Evolutionary conservation across 2,113 vertebrate genomes (phyloP).

Genomic region (Lamprotornis superbus): DNA sequence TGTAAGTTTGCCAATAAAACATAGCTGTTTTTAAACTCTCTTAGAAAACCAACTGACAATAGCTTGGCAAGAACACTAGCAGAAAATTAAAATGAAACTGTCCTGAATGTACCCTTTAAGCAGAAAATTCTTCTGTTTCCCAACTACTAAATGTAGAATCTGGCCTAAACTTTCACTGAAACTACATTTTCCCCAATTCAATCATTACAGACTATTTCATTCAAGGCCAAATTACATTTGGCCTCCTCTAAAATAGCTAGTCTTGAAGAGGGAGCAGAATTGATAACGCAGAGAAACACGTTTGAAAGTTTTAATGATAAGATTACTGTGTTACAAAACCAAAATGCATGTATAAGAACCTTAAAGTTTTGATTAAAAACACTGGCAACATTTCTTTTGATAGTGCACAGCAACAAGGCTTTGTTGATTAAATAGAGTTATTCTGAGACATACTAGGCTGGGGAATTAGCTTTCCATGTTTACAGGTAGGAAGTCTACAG

Average conservation of each 20-base stretch:
- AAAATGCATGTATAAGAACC: neutral
- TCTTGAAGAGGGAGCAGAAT: neutral
- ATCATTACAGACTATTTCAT: neutral
- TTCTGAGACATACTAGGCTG: neutral
- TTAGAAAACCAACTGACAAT: neutral
- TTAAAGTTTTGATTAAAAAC: neutral
- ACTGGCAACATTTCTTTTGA: neutral
- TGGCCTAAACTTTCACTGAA: neutral
- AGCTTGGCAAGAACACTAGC: neutral
- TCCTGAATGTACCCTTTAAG: neutral
- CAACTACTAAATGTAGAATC: neutral
- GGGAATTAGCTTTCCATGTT: neutral
- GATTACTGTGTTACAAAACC: neutral
- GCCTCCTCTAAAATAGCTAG: neutral
- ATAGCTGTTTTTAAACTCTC: neutral
- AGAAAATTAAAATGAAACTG: conserved; percentile 10
- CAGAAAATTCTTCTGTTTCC: neutral
- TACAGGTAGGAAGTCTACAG: neutral
- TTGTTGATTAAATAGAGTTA: neutral
- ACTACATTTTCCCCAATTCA: neutral
- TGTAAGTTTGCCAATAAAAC: neutral
- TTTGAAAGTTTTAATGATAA: neutral
- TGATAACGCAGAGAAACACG: neutral
- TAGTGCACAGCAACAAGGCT: neutral
- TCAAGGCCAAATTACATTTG: conserved; percentile 5